Base-by-base conservation (phyloP, 2,888 invertebrate species). In the Xanthorhoe spadicearia region DNA sequence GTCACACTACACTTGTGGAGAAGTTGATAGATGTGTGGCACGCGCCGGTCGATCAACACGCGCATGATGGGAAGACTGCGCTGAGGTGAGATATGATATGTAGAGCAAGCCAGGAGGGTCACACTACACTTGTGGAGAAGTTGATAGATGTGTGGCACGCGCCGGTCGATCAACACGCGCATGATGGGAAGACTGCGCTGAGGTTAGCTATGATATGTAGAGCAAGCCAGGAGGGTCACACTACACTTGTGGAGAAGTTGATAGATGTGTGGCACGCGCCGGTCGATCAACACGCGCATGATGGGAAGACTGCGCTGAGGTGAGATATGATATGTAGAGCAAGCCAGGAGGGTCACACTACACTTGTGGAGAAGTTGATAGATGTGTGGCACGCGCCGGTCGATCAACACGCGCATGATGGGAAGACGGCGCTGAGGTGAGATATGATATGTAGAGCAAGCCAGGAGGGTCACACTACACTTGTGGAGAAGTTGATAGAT, bases 51-150 rank as follows among this genome's bases (percentile, higher is more conserved):
- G 97, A 98, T 84, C 97, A 97, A 76, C 94, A 96, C 64, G 97
- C 98, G 1, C 98, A 98, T 76, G 98, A 98, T 82, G 98, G 98
- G 50, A 97, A 97, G 85, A 97, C 97, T 0, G 97, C 97, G 0
- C 94, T 98, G 56, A 95, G 97, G 94, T 96, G 78, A 56, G 60
- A 48, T 35, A 18, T 46, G 1, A 3, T 5, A 48, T 52, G 9
- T 23, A 35, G 38, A 23, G 23, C n/a, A n/a, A n/a, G n/a, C 5
- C 98, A 98, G 84, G 98, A 97, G 81, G 98, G 97, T 0, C 97
- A 98, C 81, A 79, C 84, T 6, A 70, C 83, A 48, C 93, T 95
- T 55, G 95, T 95, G 10, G 95, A 95, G 71, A 87, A 95, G 52
- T 94, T 97, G 32, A 83, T 97, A 13, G 95, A 97, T 69, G 95